Conservation (phyloP, 2,888 invertebrate species). For the Pollenia griseotomentosa region DNA sequence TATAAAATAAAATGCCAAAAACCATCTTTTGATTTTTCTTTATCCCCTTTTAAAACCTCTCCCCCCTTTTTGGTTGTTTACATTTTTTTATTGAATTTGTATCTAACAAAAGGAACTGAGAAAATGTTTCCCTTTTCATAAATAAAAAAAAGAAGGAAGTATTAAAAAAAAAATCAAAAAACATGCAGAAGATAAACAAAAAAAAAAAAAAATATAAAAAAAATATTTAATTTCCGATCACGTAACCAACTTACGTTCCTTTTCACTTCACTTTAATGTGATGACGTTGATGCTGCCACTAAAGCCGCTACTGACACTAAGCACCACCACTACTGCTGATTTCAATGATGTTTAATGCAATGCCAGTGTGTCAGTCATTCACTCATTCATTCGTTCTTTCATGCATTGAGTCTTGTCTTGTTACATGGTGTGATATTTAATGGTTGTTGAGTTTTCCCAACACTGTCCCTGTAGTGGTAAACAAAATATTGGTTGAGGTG, state of each 20-base stretch:
- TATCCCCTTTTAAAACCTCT: not conserved
- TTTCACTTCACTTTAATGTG: constrained; percentile 69
- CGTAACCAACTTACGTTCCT: constrained; percentile 70
- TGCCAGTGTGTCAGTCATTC: constrained; percentile 32
- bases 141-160: constrained; percentile 1
- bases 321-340: constrained; percentile 37
- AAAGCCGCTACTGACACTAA: constrained; percentile 39
- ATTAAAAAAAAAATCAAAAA: not conserved
- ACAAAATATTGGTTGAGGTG: not conserved
- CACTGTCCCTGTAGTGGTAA: constrained; percentile 45
- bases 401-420: constrained; percentile 47
- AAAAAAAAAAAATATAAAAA: constrained; percentile 48
- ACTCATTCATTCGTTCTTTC: not conserved
- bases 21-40: not conserved
- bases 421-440: constrained; percentile 69
- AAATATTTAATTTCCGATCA: constrained; percentile 73
- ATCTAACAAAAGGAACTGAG: constrained; percentile 17
- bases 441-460: constrained; percentile 70
- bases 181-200: constrained; percentile 17
- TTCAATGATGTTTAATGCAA: constrained; percentile 43
- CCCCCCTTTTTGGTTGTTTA: constrained; percentile 20
- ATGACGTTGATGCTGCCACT: constrained; percentile 39
- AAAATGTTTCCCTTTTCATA: not conserved
- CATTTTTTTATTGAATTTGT: constrained; percentile 32
- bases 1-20: constrained; percentile 9